A percentile compares a stretch with the other conserved stretches of the same genome.
Evolutionary conservation across 64 coral and sea anemone genomes (phyloP).

Genomic region (Pocillopora verrucosa): DNA sequence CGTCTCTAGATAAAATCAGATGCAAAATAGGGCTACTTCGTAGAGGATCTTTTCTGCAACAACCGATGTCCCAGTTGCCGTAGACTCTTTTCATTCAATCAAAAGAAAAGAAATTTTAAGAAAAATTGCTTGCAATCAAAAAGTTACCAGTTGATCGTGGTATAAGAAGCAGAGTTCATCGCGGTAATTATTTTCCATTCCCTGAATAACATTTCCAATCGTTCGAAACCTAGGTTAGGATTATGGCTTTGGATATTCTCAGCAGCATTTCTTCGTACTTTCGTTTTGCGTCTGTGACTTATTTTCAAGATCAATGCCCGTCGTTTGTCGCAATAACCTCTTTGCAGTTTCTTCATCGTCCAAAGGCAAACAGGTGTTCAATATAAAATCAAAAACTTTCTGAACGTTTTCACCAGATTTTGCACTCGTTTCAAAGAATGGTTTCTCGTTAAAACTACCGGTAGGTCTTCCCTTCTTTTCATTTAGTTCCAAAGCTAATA

Average conservation of each 20-base stretch:
- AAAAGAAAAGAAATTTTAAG: no score
- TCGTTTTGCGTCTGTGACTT: not conserved
- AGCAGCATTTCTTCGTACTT: not conserved
- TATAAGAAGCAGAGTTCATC: no score
- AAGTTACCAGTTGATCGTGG: no score
- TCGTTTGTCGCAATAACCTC: conserved; percentile 31
- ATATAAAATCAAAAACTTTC: conserved; percentile 90
- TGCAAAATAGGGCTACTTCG: no score
- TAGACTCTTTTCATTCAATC: no score
- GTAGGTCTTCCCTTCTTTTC: conserved; percentile 53
- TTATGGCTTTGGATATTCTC: not conserved
- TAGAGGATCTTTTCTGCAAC: no score
- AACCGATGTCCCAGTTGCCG: no score
- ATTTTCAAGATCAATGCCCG: conserved; percentile 67
- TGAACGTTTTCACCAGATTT: conserved; percentile 94
- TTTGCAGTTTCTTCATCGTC: conserved; percentile 58
- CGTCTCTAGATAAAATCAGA: no score
- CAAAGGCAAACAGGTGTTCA: conserved; percentile 83
- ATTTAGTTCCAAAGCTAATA: conserved; percentile 69
- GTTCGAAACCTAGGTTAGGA: not conserved
- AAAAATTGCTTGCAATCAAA: no score
- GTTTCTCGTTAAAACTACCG: conserved; percentile 44
- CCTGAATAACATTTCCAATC: no score
- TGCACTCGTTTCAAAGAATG: conserved; percentile 94
- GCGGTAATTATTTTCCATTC: no score